Evolutionary conservation across 2,888 invertebrate genomes (phyloP), one percentile per base, ranked within the genome.

Genomic region (Patella caerulea): DNA sequence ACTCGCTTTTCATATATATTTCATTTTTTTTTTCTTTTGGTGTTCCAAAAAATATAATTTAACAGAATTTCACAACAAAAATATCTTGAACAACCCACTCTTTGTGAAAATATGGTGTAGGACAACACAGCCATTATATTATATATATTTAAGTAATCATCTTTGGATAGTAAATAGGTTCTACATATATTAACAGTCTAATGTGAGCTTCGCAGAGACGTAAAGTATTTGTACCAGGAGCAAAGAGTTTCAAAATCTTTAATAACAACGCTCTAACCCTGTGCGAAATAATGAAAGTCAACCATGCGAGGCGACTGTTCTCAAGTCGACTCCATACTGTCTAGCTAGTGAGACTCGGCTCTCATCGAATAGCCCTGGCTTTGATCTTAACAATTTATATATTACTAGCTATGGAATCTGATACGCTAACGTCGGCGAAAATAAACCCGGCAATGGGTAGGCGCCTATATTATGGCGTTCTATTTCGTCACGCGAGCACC

Each of bases 351-450:
- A 34, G 75, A 70, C 45, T 52, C 55, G 70, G 75, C 54, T 34
- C 75, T 71, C 70, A 75, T 55, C 69, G 70, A 75, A 75, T 75
- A 70, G 70, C 24, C 53, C 54, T 29, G 54, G 69, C 75, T 77
- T 78, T 79, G 79, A 79, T 79, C 75, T 77, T 54, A 73, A 54
- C 79, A 79, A 79, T 79, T 79, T 79, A 77, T 79, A 75, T 75
- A 76, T 79, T 79, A 79, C 79, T 65, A 73, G 59, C 71, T 59
- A 29, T 45, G 79, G 65, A 79, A 79, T 71, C 34, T 55, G 77
- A 79, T 56, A 70, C 70, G 24, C 14, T 19, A 71, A 59, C 59
- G 59, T 59, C 24, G 74, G 74, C 19, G 55, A 74, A 59, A 74
- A 65, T 65, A 65, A 19, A 65, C 65, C 65, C 19, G 56, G 29